Evolutionary conservation across 2,888 invertebrate species (phyloP).

Genomic region (Andrena flavipes): DNA sequence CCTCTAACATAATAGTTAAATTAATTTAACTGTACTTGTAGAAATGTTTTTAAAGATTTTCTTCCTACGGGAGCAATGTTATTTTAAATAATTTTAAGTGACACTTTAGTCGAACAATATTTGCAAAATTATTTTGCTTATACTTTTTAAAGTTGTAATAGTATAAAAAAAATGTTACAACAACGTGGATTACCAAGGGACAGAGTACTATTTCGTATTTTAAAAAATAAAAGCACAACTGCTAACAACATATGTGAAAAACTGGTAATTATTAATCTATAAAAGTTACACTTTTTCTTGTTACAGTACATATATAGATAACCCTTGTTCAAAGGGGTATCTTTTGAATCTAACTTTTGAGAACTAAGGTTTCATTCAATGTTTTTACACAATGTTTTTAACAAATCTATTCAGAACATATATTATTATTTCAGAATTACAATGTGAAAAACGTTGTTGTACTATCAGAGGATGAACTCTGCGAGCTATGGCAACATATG

Average conservation of each 20-base stretch:
- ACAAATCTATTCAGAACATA: not conserved
- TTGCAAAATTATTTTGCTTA: no score
- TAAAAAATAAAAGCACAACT: constrained; percentile 44
- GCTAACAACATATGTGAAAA: constrained; percentile 57
- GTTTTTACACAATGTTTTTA: not conserved
- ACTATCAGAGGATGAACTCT: constrained; percentile 60
- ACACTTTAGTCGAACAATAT: no score
- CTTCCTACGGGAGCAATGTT: no score
- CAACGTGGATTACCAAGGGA: constrained; percentile 20
- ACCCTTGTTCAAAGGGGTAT: not conserved
- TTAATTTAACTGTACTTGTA: no score
- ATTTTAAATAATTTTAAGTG: no score
- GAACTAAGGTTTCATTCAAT: not conserved
- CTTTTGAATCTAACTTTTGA: constrained; percentile 6
- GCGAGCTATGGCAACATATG: constrained; percentile 60
- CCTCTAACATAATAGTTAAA: no score
- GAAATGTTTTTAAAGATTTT: no score
- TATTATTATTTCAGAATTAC: constrained; percentile 51
- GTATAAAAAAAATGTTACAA: constrained; percentile 41
- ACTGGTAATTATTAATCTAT: constrained; percentile 57
- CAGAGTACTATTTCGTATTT: constrained; percentile 54
- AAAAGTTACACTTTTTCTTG: not conserved
- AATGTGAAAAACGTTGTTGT: constrained; percentile 48
- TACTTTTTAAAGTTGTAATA: not conserved
- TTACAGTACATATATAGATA: not conserved